Conservation (phyloP, 2,888 invertebrate genomes). For the Nematopogon swammerdamellus region DNA sequence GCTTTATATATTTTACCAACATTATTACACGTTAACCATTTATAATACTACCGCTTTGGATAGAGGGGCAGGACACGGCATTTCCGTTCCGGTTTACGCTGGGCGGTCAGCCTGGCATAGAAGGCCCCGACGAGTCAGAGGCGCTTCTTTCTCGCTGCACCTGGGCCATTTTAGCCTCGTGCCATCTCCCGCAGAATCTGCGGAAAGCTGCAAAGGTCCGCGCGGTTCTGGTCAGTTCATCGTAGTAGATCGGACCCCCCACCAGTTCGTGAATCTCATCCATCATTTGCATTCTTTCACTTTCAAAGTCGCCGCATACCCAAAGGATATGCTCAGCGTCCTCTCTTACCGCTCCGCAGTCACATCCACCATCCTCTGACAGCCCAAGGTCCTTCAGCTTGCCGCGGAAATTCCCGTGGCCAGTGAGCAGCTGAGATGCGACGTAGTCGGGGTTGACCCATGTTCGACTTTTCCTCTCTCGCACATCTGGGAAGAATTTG, state of each 20-base stretch:
- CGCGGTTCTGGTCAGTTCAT: constrained; percentile 1
- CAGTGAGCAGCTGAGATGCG: constrained; percentile 12
- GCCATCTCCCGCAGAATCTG: constrained; percentile 5
- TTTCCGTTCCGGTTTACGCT: too few relatives aligned
- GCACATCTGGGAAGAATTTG: constrained; percentile 15
- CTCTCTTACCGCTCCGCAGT: constrained; percentile 7
- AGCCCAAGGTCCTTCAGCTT: constrained; percentile 10
- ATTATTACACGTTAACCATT: too few relatives aligned
- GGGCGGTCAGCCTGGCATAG: too few relatives aligned
- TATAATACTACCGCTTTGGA: too few relatives aligned
- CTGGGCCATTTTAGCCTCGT: not conserved
- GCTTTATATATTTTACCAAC: too few relatives aligned
- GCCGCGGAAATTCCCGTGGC: constrained; percentile 13
- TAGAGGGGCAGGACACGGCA: too few relatives aligned
- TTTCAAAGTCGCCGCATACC: not conserved
- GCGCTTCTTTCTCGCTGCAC: too few relatives aligned
- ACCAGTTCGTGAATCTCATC: too few relatives aligned
- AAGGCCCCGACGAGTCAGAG: too few relatives aligned
- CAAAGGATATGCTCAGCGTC: constrained; percentile 5
- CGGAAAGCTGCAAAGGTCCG: constrained; percentile 1
- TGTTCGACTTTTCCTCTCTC: constrained; percentile 4
- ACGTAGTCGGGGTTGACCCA: constrained; percentile 16
- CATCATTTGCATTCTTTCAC: not conserved
- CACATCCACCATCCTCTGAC: constrained; percentile 4
- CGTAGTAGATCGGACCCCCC: constrained; percentile 5